Percentiles rank a stretch among this genome's conserved stretches.
These are phyloP conservation scores for Panurus biarmicus DNA, from an alignment of 2,113 vertebrate species.

Conservation along the genomic window DNA sequence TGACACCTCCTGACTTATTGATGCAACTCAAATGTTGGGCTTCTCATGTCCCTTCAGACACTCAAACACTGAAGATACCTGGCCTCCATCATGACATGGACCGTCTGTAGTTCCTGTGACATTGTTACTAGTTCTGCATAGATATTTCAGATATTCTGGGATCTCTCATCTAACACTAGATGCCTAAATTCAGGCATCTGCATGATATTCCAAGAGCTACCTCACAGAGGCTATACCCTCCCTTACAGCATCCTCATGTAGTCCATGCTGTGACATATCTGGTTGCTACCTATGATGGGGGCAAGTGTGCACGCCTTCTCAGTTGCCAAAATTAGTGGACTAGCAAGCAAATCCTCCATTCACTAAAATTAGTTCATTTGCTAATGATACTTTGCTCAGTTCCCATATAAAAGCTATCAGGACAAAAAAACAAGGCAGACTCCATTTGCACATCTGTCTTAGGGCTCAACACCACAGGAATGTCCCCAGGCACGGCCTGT, in stretches of 20 bases:
- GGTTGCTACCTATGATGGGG: background rate
- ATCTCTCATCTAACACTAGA: background rate
- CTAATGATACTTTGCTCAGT: background rate
- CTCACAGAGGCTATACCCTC: background rate
- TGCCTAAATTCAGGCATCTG: background rate
- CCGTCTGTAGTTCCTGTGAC: background rate
- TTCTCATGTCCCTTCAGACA: background rate
- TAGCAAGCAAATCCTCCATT: background rate
- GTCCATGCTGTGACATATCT: background rate
- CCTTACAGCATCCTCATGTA: background rate
- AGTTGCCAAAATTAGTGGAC: background rate
- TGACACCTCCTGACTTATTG: background rate
- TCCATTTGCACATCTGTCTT: background rate
- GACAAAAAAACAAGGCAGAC: background rate
- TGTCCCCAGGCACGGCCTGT: background rate
- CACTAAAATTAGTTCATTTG: background rate
- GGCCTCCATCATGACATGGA: background rate
- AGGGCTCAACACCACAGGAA: background rate
- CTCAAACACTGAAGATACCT: fast-evolving
- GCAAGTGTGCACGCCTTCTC: background rate
- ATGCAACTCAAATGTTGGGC: background rate
- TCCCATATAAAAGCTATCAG: background rate
- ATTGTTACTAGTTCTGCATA: background rate
- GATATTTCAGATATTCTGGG: background rate
- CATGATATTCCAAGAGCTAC: background rate